Evolutionary conservation across 2,113 vertebrate species (phyloP).

Genomic region (Bubo blakistoni): DNA sequence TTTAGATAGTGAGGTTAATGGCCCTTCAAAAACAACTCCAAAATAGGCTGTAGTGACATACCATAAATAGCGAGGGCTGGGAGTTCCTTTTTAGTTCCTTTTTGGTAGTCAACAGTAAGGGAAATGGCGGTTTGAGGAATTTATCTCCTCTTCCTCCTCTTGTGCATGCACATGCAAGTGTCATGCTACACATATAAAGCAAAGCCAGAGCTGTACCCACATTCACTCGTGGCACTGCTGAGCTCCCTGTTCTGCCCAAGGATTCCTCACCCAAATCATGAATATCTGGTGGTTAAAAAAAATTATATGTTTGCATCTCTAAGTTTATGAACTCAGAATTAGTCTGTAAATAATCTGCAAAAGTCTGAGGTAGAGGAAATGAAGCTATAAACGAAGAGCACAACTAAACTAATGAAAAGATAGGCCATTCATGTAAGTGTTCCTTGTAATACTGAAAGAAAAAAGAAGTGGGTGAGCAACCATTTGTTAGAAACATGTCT

Average conservation of each 20-base stretch:
- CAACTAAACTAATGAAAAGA: background rate
- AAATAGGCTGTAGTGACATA: background rate
- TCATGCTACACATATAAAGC: background rate
- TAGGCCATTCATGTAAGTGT: rapidly evolving
- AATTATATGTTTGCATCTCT: background rate
- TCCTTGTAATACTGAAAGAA: background rate
- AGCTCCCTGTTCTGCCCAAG: background rate
- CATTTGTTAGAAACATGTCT: background rate
- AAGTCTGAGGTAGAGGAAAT: background rate
- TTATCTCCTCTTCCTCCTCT: background rate
- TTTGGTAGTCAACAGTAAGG: background rate
- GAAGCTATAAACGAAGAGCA: background rate
- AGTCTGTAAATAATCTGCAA: background rate
- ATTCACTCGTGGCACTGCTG: background rate
- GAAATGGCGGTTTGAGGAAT: background rate
- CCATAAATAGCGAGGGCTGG: background rate
- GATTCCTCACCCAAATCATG: background rate
- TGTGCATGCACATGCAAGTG: background rate
- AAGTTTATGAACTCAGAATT: background rate
- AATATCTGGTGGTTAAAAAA: background rate
- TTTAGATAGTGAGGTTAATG: conserved; percentile 12
- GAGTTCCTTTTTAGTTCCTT: background rate
- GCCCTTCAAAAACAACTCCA: background rate
- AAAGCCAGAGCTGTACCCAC: background rate
- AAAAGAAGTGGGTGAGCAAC: rapidly evolving